phyloP scores from a whole-genome alignment of 2,888 invertebrate species.

The Orchesellides sinensis region DNA sequence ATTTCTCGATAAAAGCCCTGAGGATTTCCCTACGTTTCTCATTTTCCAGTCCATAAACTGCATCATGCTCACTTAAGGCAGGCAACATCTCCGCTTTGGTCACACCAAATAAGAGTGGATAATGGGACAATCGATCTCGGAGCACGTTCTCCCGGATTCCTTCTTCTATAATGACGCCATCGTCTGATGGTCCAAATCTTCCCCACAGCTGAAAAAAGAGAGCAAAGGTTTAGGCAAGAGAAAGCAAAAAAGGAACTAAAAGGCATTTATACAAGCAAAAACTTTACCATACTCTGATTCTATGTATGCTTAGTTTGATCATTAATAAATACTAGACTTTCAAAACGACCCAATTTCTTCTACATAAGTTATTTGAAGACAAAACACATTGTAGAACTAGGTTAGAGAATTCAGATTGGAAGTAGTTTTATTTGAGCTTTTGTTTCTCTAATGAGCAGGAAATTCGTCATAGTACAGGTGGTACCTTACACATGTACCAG shows the following conservation, averaged over 20 bases:
- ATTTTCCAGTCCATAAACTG: slow-evolving; percentile 90
- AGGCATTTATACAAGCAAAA: too few species aligned
- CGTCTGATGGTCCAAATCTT: slow-evolving; percentile 73
- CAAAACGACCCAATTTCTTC: too few species aligned
- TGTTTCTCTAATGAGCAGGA: too few species aligned
- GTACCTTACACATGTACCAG: too few species aligned
- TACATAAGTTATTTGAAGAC: too few species aligned
- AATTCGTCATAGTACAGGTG: too few species aligned
- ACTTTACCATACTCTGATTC: too few species aligned
- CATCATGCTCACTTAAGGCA: slow-evolving; percentile 72
- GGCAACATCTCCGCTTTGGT: slow-evolving; percentile 74
- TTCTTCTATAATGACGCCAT: slow-evolving; percentile 74
- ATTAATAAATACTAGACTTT: too few species aligned
- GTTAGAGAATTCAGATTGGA: too few species aligned
- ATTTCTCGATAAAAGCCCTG: slow-evolving; percentile 90
- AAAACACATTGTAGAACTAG: too few species aligned
- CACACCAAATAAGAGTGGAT: slow-evolving; percentile 74
- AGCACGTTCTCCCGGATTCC: slow-evolving; percentile 73
- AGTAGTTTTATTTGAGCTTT: too few species aligned
- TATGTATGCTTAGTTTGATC: too few species aligned
- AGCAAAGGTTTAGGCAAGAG: slow-evolving; percentile 14
- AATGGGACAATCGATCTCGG: slow-evolving; percentile 74
- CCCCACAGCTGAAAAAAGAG: slow-evolving; percentile 70
- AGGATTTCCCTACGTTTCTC: slow-evolving; percentile 93
- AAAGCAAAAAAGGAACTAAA: slow-evolving; percentile 7